These are phyloP conservation scores for Exocentrus adspersus DNA, from an alignment of 2,888 invertebrate genomes.

Conservation along the genomic window DNA sequence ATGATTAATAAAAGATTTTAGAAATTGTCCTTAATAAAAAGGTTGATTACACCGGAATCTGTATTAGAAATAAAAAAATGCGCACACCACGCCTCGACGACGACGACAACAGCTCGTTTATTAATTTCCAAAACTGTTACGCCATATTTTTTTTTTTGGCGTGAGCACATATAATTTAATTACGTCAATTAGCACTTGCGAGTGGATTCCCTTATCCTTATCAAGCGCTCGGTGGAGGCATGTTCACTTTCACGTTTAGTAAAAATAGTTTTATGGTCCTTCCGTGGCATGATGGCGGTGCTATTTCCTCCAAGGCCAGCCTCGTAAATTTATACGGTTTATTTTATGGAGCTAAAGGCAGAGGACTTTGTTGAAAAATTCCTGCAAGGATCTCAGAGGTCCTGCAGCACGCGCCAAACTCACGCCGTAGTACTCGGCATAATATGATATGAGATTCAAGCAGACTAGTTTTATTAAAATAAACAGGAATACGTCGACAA, in stretches of 20 bases:
- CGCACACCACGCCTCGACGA: too few species aligned
- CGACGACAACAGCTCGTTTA: too few species aligned
- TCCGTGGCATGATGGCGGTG: constrained; percentile 30
- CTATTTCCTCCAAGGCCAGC: constrained; percentile 39
- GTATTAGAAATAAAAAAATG: too few species aligned
- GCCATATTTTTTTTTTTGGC: too few species aligned
- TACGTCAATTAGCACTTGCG: too few species aligned
- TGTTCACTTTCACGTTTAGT: constrained; percentile 44
- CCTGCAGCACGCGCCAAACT: not conserved
- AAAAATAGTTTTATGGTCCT: constrained; percentile 42
- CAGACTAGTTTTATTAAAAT: not conserved
- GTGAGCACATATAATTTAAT: too few species aligned
- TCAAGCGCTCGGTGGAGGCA: not conserved
- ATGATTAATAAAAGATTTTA: too few species aligned
- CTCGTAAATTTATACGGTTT: constrained; percentile 45
- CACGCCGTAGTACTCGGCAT: too few species aligned
- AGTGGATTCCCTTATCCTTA: not conserved
- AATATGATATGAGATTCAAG: not conserved
- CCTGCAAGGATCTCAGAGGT: not conserved
- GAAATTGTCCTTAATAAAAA: too few species aligned
- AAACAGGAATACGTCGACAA: not conserved
- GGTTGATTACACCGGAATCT: too few species aligned
- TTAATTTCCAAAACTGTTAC: too few species aligned
- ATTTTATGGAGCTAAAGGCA: constrained; percentile 42
- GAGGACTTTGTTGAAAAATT: not conserved